Percentiles rank a stretch among this genome's conserved stretches.
These are phyloP conservation scores for Catocala nupta DNA, from an alignment of 2,888 invertebrate genomes.

Conservation along the genomic window DNA sequence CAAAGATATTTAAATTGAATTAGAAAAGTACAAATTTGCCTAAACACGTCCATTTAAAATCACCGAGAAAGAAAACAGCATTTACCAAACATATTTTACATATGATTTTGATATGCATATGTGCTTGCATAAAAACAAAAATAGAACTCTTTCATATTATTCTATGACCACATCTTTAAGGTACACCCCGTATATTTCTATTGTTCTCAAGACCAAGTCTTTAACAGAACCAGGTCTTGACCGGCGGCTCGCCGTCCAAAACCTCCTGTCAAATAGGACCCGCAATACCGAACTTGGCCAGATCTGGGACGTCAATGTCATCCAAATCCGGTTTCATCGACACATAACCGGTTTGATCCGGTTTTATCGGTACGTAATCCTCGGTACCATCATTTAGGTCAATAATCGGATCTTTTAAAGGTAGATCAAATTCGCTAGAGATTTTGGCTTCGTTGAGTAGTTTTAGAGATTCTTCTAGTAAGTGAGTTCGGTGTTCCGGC, in stretches of 20 bases:
- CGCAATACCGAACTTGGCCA: constrained; percentile 72
- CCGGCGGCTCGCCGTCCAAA: constrained; percentile 71
- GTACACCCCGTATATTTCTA: not conserved
- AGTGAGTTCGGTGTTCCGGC: constrained; percentile 74
- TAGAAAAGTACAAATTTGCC: too few species aligned
- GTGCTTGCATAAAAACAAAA: too few species aligned
- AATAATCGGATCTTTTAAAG: constrained; percentile 73
- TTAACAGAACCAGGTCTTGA: constrained; percentile 85
- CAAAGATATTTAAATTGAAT: too few species aligned
- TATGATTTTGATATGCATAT: too few species aligned
- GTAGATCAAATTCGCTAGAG: constrained; percentile 65
- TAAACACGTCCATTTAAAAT: too few species aligned
- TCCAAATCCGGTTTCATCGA: constrained; percentile 66
- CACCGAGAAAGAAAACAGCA: too few species aligned
- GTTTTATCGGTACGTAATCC: constrained; percentile 75
- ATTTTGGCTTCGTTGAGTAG: constrained; percentile 83
- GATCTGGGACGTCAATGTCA: constrained; percentile 75
- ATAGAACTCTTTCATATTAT: too few species aligned
- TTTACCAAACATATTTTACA: too few species aligned
- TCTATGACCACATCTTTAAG: not conserved
- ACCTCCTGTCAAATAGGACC: constrained; percentile 80
- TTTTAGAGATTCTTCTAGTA: constrained; percentile 80
- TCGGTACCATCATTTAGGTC: constrained; percentile 75
- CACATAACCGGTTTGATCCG: constrained; percentile 47
- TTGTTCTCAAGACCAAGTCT: not conserved